Evolutionary conservation across 2,113 vertebrate species (phyloP).

Genomic region (Syngnathus floridae): DNA sequence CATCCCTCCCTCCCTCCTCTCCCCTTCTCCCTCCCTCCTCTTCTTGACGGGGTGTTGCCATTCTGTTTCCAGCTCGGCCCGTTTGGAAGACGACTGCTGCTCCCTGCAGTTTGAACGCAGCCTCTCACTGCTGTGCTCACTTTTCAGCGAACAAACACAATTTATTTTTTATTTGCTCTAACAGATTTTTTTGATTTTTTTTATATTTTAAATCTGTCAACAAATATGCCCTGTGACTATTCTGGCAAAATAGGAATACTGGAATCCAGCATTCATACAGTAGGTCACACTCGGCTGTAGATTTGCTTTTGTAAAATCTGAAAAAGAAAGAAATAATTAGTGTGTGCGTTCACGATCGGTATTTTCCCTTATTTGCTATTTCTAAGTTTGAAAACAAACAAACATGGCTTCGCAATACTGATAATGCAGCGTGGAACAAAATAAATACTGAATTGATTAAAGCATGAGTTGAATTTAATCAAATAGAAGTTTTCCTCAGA

Average conservation of each 20-base stretch:
- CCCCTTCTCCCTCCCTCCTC: conserved; percentile 8
- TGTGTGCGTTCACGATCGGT: background rate
- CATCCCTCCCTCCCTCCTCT: background rate
- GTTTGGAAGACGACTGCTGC: conserved; percentile 97
- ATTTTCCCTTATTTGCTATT: background rate
- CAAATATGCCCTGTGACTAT: background rate
- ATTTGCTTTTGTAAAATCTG: background rate
- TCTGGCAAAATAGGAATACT: background rate
- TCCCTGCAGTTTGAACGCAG: conserved; percentile 94
- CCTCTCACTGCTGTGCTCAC: conserved; percentile 41
- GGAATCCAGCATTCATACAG: background rate
- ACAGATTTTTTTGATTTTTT: background rate
- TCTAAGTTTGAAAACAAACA: background rate
- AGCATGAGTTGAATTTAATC: background rate
- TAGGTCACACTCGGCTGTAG: background rate
- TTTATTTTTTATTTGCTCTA: background rate
- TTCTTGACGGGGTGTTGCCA: conserved; percentile 21
- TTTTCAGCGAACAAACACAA: background rate
- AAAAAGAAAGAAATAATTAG: background rate
- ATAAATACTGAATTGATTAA: background rate
- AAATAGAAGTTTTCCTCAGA: background rate
- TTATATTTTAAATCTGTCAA: background rate
- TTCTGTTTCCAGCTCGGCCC: conserved; percentile 30
- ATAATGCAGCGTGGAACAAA: background rate
- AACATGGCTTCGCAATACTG: background rate